Percentiles rank a stretch among this genome's conserved stretches.
Evolutionary conservation across 2,797 vertebrate species (phyloP).

Genomic region (Melanotaenia nigrans): DNA sequence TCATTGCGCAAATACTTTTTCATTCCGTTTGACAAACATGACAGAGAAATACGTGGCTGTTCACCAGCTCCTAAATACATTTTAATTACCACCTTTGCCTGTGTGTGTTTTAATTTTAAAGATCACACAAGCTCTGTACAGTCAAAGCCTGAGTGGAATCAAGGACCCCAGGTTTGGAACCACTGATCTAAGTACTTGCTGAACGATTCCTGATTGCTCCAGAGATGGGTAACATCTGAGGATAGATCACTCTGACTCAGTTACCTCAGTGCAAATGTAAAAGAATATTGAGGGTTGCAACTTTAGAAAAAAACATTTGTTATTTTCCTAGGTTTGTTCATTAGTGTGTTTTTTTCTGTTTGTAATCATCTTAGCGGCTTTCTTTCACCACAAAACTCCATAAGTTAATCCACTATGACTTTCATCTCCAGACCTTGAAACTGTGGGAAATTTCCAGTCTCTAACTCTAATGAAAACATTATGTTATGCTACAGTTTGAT

Average conservation of each 20-base stretch:
- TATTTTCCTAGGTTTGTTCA: background rate
- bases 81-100: too few species aligned
- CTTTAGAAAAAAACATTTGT: too few species aligned
- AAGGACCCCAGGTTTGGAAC: background rate
- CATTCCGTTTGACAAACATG: background rate
- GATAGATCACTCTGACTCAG: background rate
- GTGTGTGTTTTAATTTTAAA: background rate
- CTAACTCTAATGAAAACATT: background rate
- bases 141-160: background rate
- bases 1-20: background rate
- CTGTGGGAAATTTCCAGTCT: background rate
- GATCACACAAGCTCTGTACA: background rate
- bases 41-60: background rate
- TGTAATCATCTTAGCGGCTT: background rate
- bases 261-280: background rate
- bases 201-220: background rate
- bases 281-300: too few species aligned
- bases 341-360: background rate
- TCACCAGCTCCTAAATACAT: too few species aligned
- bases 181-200: background rate
- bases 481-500: constrained; percentile 8
- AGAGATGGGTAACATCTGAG: background rate
- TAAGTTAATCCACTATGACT: background rate
- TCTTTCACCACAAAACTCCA: background rate
- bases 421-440: background rate